phyloP scores from a whole-genome alignment of 2,888 invertebrate species.

The Lordiphosa fenestrarum region DNA sequence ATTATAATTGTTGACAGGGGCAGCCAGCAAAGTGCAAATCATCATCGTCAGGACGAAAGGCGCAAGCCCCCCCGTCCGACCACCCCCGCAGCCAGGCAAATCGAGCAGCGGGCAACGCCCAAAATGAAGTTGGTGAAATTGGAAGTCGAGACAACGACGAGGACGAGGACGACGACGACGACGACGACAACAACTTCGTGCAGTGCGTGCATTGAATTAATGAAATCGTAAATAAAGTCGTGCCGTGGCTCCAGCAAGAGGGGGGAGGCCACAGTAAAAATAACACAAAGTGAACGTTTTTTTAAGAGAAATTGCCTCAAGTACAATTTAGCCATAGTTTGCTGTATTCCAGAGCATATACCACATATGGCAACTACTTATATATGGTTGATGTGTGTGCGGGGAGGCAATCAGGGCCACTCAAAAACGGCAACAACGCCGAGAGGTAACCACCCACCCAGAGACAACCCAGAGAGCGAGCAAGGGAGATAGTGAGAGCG shows the following conservation, averaged over 20 bases:
- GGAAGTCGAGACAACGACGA: slow-evolving; percentile 6
- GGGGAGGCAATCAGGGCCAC: slow-evolving; percentile 39
- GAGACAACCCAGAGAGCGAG: slow-evolving; percentile 13
- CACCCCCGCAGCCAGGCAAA: slow-evolving; percentile 2
- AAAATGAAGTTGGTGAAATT: slow-evolving; percentile 27
- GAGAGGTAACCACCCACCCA: slow-evolving; percentile 57
- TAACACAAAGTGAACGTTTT: no score
- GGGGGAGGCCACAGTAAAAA: neutral
- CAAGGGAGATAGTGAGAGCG: slow-evolving; percentile 5
- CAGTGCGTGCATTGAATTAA: slow-evolving; percentile 64
- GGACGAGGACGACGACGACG: neutral
- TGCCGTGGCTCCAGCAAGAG: slow-evolving; percentile 4
- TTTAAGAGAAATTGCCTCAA: no score
- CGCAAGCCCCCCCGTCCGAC: slow-evolving; percentile 4
- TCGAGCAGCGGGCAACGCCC: slow-evolving; percentile 45
- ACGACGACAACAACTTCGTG: slow-evolving; percentile 29
- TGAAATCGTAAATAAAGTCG: slow-evolving; percentile 52
- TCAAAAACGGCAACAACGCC: slow-evolving; percentile 39
- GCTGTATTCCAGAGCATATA: no score
- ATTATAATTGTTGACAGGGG: slow-evolving; percentile 54
- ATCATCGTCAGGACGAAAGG: slow-evolving; percentile 22
- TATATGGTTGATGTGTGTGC: slow-evolving; percentile 30
- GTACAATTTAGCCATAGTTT: no score
- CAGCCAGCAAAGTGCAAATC: slow-evolving; percentile 46
- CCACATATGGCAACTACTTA: no score